Evolutionary conservation across 2,888 invertebrate species (phyloP), one percentile per base, ranked within the genome.

Genomic region (Sinohyriopsis cumingii): DNA sequence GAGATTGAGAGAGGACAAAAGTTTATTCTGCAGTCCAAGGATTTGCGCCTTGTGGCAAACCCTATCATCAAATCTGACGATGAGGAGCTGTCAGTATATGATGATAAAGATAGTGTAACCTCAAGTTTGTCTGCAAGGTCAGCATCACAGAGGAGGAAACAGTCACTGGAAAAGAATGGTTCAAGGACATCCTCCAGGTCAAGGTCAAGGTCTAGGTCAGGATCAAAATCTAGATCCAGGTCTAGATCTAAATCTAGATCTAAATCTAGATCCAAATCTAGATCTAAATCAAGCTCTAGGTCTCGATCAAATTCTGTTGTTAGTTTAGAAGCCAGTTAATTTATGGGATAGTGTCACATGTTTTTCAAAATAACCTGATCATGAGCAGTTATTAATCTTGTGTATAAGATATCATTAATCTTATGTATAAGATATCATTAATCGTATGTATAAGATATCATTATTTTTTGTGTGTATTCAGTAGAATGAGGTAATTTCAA

Each of bases 1-100:
- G 90, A 90, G 73, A 89, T 90, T 20, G 72, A 73, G 3, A 77
- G 80, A 65, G 89, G 79, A 0, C 75, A 84, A 64, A 79, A 80
- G 62, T 89, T 85, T 76, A 75, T 88, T 22, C 79, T 81, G 67
- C 88, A 88, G 73, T 85, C 89, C 20, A 74, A 75, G 67, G 86
- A 84, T 57, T 78, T 89, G 57, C 78, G 84, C 33, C 75, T 75
- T 63, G 82, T 80, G 66, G 72, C 73, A 57, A 74, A 72, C 24
- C 65, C 63, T 22, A 68, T 63, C 33, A 62, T 69, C 25, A 67
- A 73, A 54, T 65, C 63, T 18, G 71, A 73, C 61, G 80, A 77
- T 24, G 81, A 81, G 62, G 81, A 81, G 19, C 61, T 80, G 15
- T 76, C 78, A 64, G 81, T 82, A n/a, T 82, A 78, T 68, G 78